Evolutionary conservation across 2,797 vertebrate genomes (phyloP).

Genomic region (Sebastes hopkinsi): DNA sequence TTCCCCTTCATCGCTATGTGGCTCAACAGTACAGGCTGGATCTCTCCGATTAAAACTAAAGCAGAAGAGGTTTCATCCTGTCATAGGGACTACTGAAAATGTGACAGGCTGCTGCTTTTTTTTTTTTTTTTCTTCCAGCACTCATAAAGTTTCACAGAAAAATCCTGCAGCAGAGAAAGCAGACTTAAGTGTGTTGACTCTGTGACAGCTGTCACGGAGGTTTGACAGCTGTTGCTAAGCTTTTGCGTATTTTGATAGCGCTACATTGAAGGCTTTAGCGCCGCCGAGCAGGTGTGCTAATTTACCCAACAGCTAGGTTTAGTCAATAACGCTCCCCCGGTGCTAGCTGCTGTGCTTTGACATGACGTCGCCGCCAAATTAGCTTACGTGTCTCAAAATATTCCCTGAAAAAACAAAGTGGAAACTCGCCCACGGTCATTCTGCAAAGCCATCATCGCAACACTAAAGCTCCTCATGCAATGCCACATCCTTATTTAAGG

Average conservation of each 20-base stretch:
- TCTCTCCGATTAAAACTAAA: constrained; percentile 51
- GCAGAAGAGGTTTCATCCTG: constrained; percentile 37
- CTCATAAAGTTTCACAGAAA: constrained; percentile 46
- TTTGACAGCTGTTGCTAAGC: constrained; percentile 68
- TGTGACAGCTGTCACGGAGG: constrained; percentile 60
- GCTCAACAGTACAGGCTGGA: constrained; percentile 35
- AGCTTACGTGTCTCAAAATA: constrained; percentile 16
- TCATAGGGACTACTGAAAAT: constrained; percentile 41
- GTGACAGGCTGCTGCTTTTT: constrained; percentile 16
- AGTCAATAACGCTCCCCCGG: constrained; percentile 39
- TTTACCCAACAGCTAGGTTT: constrained; percentile 61
- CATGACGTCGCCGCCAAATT: constrained; percentile 16
- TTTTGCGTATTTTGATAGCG: constrained; percentile 54
- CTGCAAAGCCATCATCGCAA: not conserved
- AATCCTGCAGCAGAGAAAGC: constrained; percentile 23
- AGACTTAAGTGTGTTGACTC: constrained; percentile 50
- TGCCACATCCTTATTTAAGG: not conserved
- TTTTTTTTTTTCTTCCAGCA: not conserved
- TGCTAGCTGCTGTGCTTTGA: constrained; percentile 33
- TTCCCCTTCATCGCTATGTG: constrained; percentile 5
- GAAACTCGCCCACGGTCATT: not conserved
- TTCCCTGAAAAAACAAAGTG: not conserved
- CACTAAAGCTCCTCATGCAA: not conserved
- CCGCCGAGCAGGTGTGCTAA: constrained; percentile 65
- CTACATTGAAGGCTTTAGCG: constrained; percentile 36